phyloP scores from a whole-genome alignment of 1,140 invertebrate genomes.

The Schlechtendalia chinensis region DNA sequence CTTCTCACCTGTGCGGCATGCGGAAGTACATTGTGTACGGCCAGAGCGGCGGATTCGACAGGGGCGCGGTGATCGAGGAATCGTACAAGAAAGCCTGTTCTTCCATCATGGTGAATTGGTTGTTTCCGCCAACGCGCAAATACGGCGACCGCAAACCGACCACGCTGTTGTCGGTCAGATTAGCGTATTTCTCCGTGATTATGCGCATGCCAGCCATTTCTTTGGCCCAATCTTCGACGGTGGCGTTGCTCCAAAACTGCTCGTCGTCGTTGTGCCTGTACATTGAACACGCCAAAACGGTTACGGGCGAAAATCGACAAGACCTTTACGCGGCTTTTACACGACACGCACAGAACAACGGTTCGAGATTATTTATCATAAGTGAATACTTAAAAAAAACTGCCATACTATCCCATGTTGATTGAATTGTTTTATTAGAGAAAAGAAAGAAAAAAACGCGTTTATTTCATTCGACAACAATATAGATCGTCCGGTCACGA shows the following conservation, averaged over 20 bases:
- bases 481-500: neutral
- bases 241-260: conserved; percentile 90
- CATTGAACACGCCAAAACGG: too few species aligned
- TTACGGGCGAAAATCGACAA: too few species aligned
- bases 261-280: conserved; percentile 86
- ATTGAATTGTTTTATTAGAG: too few species aligned
- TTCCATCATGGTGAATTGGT: conserved; percentile 98
- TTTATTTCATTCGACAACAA: neutral
- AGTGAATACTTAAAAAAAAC: too few species aligned
- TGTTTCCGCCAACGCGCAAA: conserved; percentile 89
- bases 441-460: neutral
- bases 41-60: conserved; percentile 91
- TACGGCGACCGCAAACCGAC: conserved; percentile 92
- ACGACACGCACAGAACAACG: too few species aligned
- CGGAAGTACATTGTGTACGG: conserved; percentile 97
- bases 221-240: conserved; percentile 90
- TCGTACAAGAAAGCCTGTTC: conserved; percentile 94
- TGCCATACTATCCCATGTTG: too few species aligned
- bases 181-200: conserved; percentile 88
- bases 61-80: conserved; percentile 88
- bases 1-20: conserved; percentile 80
- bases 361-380: too few species aligned
- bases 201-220: conserved; percentile 95
- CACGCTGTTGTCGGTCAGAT: conserved; percentile 90
- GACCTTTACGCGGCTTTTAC: too few species aligned